Evolutionary conservation across 2,113 vertebrate species (phyloP).

Genomic region (Himantopus leucocephalus): DNA sequence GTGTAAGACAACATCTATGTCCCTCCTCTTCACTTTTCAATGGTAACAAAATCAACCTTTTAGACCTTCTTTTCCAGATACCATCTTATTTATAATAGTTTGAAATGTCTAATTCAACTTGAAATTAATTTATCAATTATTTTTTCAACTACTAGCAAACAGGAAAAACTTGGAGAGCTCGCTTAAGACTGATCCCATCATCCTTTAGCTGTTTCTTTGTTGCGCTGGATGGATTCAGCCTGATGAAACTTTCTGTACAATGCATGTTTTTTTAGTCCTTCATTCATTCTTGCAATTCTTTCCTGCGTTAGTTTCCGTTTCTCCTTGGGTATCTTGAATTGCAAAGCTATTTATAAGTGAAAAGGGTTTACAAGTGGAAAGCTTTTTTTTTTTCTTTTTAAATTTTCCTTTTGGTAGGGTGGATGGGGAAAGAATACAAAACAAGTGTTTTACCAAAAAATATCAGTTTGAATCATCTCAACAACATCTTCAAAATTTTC

Average conservation of each 20-base stretch:
- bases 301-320: not conserved
- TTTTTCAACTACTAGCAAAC: not conserved
- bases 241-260: not conserved
- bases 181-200: not conserved
- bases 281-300: not conserved
- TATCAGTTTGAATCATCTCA: not conserved
- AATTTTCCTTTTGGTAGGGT: not conserved
- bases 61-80: not conserved
- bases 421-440: not conserved
- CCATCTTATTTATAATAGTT: not conserved
- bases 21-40: not conserved
- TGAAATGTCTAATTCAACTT: not conserved
- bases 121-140: not conserved
- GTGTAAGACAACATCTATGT: not conserved
- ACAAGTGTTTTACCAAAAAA: not conserved
- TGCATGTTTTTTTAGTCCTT: not conserved
- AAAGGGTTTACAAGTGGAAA: constrained; percentile 26
- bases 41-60: not conserved
- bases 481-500: not conserved
- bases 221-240: not conserved
- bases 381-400: not conserved
- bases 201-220: not conserved
- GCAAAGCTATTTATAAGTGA: constrained; percentile 11
- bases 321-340: not conserved
- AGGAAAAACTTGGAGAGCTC: not conserved